These are phyloP conservation scores for Chlorops oryzae DNA, from an alignment of 1,140 invertebrate genomes.

Conservation along the genomic window DNA sequence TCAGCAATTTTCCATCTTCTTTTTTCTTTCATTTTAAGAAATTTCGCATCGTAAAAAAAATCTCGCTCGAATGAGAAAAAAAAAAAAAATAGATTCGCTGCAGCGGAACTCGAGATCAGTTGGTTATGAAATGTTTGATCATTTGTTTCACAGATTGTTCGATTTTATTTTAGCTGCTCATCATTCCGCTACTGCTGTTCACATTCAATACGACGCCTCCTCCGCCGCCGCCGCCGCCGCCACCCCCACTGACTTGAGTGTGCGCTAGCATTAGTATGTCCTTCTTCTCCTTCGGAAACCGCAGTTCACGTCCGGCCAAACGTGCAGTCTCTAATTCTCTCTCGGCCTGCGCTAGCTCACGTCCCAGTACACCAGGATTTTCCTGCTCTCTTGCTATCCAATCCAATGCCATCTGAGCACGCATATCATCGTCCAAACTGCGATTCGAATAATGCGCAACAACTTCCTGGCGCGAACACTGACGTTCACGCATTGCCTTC, in stretches of 20 bases:
- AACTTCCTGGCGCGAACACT: conserved; percentile 90
- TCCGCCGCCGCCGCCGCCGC: conserved; percentile 8
- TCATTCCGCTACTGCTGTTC: conserved; percentile 41
- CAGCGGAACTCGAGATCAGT: too few relatives aligned
- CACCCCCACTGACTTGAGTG: conserved; percentile 61
- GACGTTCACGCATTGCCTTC: conserved; percentile 84
- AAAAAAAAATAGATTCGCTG: too few relatives aligned
- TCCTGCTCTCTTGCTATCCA: conserved; percentile 91
- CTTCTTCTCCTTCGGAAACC: conserved; percentile 93
- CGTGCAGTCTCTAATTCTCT: conserved; percentile 84
- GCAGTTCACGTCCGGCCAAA: conserved; percentile 79
- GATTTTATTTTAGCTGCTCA: conserved; percentile 33
- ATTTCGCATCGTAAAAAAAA: too few relatives aligned
- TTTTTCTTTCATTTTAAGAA: too few relatives aligned
- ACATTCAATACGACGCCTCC: too few relatives aligned
- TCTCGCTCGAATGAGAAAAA: too few relatives aligned
- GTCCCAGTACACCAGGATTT: conserved; percentile 66
- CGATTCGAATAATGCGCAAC: conserved; percentile 91
- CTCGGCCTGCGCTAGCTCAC: conserved; percentile 77
- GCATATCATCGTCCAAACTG: conserved; percentile 87
- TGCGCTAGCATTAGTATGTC: conserved; percentile 87
- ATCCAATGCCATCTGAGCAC: conserved; percentile 91
- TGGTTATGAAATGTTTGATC: too few relatives aligned
- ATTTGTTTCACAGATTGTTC: conserved; percentile 2
- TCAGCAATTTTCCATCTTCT: too few relatives aligned